Evolutionary conservation across 2,888 invertebrate species (phyloP), one percentile per base, ranked within the genome.

Genomic region (Fragum whitleyi): DNA sequence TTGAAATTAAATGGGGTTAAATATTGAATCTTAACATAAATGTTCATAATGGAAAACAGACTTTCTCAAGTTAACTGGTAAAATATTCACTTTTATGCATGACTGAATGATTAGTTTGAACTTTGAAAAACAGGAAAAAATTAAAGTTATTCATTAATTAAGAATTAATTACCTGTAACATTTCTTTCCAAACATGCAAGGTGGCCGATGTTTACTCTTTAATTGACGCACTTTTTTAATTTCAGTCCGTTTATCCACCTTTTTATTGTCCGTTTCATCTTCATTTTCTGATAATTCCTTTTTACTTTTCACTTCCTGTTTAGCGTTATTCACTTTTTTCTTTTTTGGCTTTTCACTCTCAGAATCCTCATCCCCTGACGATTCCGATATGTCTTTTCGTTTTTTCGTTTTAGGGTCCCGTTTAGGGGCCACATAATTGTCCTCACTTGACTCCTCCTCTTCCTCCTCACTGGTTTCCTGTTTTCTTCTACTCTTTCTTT

Each of bases 141-240:
- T n/a, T n/a, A n/a, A n/a, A n/a, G n/a, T n/a, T n/a, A n/a, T n/a
- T n/a, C n/a, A n/a, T n/a, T n/a, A n/a, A n/a, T n/a, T n/a, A n/a
- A n/a, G n/a, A n/a, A n/a, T n/a, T n/a, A n/a, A 3, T 36, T 74
- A 92, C 92, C 92, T 91, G 77, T 92, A 92, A 74, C 92, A 92
- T 76, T 92, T 91, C 72, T 90, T 90, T 16, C 92, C 92, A 87
- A 90, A 92, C 87, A 83, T 85, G 77, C 88, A 89, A 16, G 83
- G 83, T 61, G 81, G 85, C 62, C 88, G 85, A 47, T 85, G 86
- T 79, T 87, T 87, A 65, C 81, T 82, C 47, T 83, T 80, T 29
- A 85, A 26, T 61, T 77, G 79, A 29, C 80, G 53, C 28, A 85
- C 81, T 82, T 70, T 76, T 71, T 79, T 80, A 11, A 80, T 57